Evolutionary conservation across 1,140 invertebrate species (phyloP), one percentile per base, ranked within the genome.

Genomic region (Diabrotica undecimpunctata): DNA sequence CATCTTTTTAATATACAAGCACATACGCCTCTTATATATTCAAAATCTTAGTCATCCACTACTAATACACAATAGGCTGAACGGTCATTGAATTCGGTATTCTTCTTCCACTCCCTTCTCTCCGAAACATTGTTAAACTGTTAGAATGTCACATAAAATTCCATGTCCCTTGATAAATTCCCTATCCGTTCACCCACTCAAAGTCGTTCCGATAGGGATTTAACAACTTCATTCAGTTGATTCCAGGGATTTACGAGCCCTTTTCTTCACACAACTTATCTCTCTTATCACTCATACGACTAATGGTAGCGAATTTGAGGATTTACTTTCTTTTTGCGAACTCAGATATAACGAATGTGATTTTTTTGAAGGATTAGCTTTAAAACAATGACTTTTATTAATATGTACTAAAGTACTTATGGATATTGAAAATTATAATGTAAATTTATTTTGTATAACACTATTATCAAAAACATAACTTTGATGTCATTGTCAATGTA

Each of bases 61-160:
- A 46, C 41, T 46, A 10, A 46, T 46, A 46, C 41, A 46, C 41
- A 46, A 46, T 46, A 46, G 8, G n/a, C 8, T 46, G n/a, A 46
- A n/a, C 41, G 41, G 41, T n/a, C n/a, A 46, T 46, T 46, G 41
- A 46, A 46, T 46, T n/a, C 41, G 41, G n/a, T 46, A 46, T 46
- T 46, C 41, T 46, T 46, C 41, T n/a, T 46, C 41, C 41, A 46
- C 41, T 46, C 41, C 41, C 41, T n/a, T 46, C n/a, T 46, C 8
- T n/a, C 41, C 5, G n/a, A 46, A n/a, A n/a, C 8, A 10, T 46
- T 46, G 41, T 46, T 46, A 46, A 46, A 46, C n/a, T 46, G 41
- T 46, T 46, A 2, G 41, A 46, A 46, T 46, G 41, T 46, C 41
- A 46, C 41, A 46, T 46, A 46, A 46, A 46, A 46, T 46, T 46